Evolutionary conservation across 2,888 invertebrate genomes (phyloP), one percentile per base, ranked within the genome.

Genomic region (Camptogramma bilineatum): DNA sequence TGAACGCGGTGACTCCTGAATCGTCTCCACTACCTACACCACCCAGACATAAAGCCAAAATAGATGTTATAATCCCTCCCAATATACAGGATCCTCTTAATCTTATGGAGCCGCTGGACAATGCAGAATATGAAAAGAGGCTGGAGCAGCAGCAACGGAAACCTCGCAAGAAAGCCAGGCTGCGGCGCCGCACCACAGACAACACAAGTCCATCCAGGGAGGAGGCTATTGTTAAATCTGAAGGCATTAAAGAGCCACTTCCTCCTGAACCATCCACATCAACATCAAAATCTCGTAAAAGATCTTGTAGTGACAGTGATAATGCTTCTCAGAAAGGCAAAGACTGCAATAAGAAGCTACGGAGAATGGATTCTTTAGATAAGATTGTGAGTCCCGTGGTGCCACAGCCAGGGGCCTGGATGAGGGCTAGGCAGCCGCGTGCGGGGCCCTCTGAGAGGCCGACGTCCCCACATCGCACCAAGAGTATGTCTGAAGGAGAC

Each of bases 81-180:
- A 98, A 99, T 84, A 97, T 98, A 54, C 95, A 96, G 78, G 99
- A 99, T 91, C 99, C 99, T 0, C 88, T 99, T 55, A 98, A 98
- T 89, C 92, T 99, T 62, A 94, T 96, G 81, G 96, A 96, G 79
- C 96, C 96, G 39, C 94, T 96, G 48, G 97, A 97, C 79, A 96
- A 96, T 76, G 96, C 95, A 46, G 97, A 97, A 78, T 97, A 97
- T 84, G 97, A 97, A 79, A 96, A 97, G 75, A 95, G 96, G 73
- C 87, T 97, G 4, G 93, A 92, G 72, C 96, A 95, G 81, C 96
- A 96, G 94, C 59, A 93, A 94, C 78, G 95, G 83, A 88, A 95
- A 94, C 95, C 95, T 69, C 94, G 95, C 2, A 94, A 96, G 81
- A 95, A 95, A 73, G 94, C 96, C 66, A 95, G 96, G 85, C 87